Evolutionary conservation across 2,113 vertebrate species (phyloP), one percentile per base, ranked within the genome.

Genomic region (Lates calcarifer): DNA sequence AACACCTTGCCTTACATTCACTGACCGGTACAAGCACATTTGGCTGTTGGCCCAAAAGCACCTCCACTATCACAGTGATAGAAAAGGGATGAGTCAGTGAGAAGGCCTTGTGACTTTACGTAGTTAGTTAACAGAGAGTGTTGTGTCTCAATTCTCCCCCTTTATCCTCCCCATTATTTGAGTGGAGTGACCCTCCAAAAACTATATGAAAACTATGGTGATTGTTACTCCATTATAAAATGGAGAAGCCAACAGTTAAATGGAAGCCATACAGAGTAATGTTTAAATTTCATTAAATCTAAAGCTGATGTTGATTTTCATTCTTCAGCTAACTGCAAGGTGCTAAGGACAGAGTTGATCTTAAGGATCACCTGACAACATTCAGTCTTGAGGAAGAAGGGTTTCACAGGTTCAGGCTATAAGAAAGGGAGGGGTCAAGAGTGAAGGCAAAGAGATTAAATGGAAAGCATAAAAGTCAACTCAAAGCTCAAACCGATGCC

Each of bases 121-220:
- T n/a, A 15, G 53, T 68, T 29, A 68, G 12, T 57, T 57, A 65
- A 15, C 15, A 15, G 10, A 15, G 2, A 45, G 35, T 63, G 45
- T 71, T 71, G 43, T 13, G 18, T 53, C 33, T 26, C 43, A 56
- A 14, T 49, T 39, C 6, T 64, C 28, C 9, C 37, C 3, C n/a
- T 65, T 76, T n/a, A 53, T 18, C 31, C 31, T 28, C 31, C 11
- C 18, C 26, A 63, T 71, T 8, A 7, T 69, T 56, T n/a, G 9
- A n/a, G 47, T 64, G 49, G 20, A 41, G 60, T 74, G 72, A 31
- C 31, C 33, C 33, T 39, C 5, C 45, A 74, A 53, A 74, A 39
- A 20, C 22, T 18, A 18, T 56, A 11, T 49, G 58, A n/a, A n/a
- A n/a, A n/a, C n/a, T n/a, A n/a, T n/a, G n/a, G n/a, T 15, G 18